phyloP scores from a whole-genome alignment of 2,888 invertebrate genomes.

The Carcina quercana region DNA sequence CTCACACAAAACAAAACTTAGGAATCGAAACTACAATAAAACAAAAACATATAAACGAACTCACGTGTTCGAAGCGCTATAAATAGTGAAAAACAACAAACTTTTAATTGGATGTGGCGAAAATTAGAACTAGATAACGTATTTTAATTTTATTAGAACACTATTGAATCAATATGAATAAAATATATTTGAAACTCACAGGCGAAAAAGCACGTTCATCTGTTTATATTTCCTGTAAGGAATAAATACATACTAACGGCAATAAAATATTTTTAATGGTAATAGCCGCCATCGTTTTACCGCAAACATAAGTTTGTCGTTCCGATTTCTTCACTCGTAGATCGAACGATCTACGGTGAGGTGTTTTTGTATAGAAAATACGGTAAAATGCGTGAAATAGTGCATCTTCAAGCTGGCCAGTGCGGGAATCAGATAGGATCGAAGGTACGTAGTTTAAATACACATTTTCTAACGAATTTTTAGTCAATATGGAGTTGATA shows the following conservation, averaged over 20 bases:
- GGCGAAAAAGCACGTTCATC: too few species aligned
- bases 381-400: constrained; percentile 89
- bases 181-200: not conserved
- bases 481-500: not conserved
- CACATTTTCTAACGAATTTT: constrained; percentile 9
- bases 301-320: constrained; percentile 7
- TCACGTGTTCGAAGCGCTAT: constrained; percentile 31
- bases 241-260: too few species aligned
- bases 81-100: constrained; percentile 20
- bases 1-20: too few species aligned
- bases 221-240: too few species aligned
- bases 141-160: not conserved
- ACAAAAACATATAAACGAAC: too few species aligned
- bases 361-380: constrained; percentile 22
- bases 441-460: constrained; percentile 75
- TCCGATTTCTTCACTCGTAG: constrained; percentile 15
- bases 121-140: not conserved
- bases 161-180: not conserved
- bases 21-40: too few species aligned
- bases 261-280: too few species aligned
- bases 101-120: constrained; percentile 4
- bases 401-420: constrained; percentile 92
- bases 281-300: too few species aligned
- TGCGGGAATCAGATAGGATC: constrained; percentile 95
- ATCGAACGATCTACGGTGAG: constrained; percentile 13